Percentiles rank a stretch among this genome's conserved stretches.
These are phyloP conservation scores for Holothuria glaberrima DNA, from an alignment of 35 echinoderm and acorn worm genomes.

Conservation along the genomic window DNA sequence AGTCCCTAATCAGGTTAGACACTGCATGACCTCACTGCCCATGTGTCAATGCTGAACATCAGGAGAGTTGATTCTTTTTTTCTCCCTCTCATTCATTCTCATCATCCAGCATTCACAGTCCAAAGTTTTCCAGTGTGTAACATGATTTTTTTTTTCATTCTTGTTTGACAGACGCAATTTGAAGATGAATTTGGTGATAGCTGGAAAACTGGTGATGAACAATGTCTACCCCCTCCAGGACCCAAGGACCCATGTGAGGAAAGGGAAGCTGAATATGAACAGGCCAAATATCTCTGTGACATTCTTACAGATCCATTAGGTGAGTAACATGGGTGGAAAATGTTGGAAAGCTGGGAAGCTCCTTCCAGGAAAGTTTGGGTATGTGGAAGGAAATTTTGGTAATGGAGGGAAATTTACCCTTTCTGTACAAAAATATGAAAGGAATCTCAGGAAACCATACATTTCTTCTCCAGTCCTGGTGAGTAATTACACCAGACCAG, in stretches of 20 bases:
- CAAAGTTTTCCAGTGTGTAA: neutral
- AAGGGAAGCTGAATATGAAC: neutral
- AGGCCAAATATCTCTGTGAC: constrained; percentile 41
- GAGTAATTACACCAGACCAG: no score
- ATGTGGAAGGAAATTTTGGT: no score
- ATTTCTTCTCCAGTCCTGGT: no score
- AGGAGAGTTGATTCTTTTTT: neutral
- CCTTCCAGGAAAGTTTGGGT: no score
- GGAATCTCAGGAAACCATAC: no score
- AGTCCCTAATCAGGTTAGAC: no score
- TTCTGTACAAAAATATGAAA: no score
- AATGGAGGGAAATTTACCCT: no score
- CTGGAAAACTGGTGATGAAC: constrained; percentile 17
- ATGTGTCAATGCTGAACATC: no score
- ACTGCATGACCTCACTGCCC: no score
- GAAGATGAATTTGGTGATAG: constrained; percentile 57
- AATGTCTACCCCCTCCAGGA: constrained; percentile 2
- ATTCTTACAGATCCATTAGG: constrained; percentile 17
- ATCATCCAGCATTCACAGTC: neutral
- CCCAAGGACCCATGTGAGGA: constrained; percentile 10
- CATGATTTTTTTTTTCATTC: neutral
- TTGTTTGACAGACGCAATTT: constrained; percentile 6
- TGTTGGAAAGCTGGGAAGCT: no score
- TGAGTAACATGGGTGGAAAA: neutral
- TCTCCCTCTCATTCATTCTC: neutral